phyloP scores from a whole-genome alignment of 2,888 invertebrate species.

The Chirona hameri region DNA sequence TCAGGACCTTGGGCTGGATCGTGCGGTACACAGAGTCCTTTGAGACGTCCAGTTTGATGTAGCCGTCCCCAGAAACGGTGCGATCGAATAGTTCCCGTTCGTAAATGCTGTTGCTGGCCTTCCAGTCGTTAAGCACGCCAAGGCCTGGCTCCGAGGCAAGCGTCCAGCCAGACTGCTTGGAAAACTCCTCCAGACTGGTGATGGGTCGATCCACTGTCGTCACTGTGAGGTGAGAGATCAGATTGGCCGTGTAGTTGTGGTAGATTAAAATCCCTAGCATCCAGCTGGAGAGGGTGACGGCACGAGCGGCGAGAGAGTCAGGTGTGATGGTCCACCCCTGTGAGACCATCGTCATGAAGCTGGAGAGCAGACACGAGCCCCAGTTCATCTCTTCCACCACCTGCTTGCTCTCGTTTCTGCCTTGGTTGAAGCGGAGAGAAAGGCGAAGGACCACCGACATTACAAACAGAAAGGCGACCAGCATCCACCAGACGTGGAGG shows the following conservation, averaged over 20 bases:
- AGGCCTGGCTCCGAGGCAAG: background rate
- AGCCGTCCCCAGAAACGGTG: background rate
- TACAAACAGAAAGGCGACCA: background rate
- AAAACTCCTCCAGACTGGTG: background rate
- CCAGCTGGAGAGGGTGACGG: background rate
- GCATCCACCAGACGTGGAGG: background rate
- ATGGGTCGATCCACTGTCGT: background rate
- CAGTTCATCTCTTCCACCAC: background rate
- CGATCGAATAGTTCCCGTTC: background rate
- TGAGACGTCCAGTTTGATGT: background rate
- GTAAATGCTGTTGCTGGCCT: background rate
- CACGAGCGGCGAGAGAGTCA: background rate
- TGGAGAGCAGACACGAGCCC: too few relatives aligned
- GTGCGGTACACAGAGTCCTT: slow-evolving; percentile 53
- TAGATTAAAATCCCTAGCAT: background rate
- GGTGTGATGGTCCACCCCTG: background rate
- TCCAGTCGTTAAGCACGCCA: background rate
- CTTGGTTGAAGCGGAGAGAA: background rate
- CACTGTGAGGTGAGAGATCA: background rate
- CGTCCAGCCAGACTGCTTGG: background rate
- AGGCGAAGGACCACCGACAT: background rate
- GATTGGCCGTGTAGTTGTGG: background rate
- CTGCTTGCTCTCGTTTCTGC: background rate
- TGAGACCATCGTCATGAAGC: background rate
- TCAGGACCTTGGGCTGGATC: slow-evolving; percentile 64